Conservation (phyloP, 2,113 vertebrate species). For the Planiliza haematocheilus region DNA sequence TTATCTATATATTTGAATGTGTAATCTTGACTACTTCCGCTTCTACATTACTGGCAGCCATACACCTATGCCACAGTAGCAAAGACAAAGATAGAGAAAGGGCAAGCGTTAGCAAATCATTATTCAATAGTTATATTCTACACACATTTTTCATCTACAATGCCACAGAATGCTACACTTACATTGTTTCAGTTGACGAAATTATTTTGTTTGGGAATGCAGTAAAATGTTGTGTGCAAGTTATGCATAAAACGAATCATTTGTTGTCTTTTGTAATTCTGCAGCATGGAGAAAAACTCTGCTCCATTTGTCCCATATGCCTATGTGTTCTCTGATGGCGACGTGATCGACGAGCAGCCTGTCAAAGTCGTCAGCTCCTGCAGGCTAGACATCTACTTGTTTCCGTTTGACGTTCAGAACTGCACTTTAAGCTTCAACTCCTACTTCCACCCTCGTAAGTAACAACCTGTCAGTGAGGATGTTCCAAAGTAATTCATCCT, state of each 20-base stretch:
- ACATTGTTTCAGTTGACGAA: neutral
- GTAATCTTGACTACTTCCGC: no score
- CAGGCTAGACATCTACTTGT: constrained; percentile 61
- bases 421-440: constrained; percentile 65
- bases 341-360: constrained; percentile 9
- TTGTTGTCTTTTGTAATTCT: neutral
- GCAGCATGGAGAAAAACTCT: constrained; percentile 65
- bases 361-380: constrained; percentile 69
- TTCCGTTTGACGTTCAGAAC: constrained; percentile 72
- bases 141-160: no score
- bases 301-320: constrained; percentile 49
- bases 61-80: no score
- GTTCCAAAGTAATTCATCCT: neutral
- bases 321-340: constrained; percentile 32
- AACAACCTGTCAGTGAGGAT: neutral
- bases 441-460: constrained; percentile 42
- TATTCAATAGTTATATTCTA: no score
- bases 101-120: no score
- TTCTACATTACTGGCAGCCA: no score
- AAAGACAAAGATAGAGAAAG: no score
- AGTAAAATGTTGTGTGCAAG: no score
- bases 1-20: no score
- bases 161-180: no score
- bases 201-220: no score
- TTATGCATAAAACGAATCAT: neutral